phyloP scores from a whole-genome alignment of 1,140 invertebrate genomes.

The Hyles euphorbiae region DNA sequence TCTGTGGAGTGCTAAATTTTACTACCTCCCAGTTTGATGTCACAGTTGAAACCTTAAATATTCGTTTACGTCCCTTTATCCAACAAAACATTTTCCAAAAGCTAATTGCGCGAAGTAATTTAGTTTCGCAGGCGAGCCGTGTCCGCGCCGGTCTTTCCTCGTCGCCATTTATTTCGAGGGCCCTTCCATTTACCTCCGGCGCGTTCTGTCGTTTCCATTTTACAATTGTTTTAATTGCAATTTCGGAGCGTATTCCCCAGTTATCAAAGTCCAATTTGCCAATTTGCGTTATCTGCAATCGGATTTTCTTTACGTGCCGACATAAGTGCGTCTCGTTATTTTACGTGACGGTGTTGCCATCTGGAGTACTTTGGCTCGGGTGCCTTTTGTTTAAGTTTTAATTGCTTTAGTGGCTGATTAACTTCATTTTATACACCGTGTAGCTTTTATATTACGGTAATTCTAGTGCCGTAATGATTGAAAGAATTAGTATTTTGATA shows the following conservation, averaged over 20 bases:
- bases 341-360: conserved; percentile 2
- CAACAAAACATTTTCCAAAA: conserved; percentile 35
- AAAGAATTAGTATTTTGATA: no score
- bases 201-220: conserved; percentile 31
- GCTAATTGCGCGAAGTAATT: conserved; percentile 47
- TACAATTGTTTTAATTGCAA: conserved; percentile 39
- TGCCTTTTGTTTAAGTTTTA: no score
- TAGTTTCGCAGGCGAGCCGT: conserved; percentile 31
- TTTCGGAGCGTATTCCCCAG: conserved; percentile 34
- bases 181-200: conserved; percentile 33
- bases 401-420: no score
- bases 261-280: conserved; percentile 33
- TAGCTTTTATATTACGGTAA: no score
- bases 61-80: conserved; percentile 25
- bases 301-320: conserved; percentile 17
- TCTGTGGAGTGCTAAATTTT: no score
- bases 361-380: no score
- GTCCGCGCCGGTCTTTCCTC: conserved; percentile 27
- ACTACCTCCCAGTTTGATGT: not conserved
- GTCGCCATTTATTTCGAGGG: conserved; percentile 39
- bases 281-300: conserved; percentile 18
- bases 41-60: conserved; percentile 15
- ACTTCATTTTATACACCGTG: no score
- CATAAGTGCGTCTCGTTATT: conserved; percentile 13
- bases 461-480: no score